Evolutionary conservation across 2,797 vertebrate genomes (phyloP), one percentile per base, ranked within the genome.

Genomic region (Myotis myotis): DNA sequence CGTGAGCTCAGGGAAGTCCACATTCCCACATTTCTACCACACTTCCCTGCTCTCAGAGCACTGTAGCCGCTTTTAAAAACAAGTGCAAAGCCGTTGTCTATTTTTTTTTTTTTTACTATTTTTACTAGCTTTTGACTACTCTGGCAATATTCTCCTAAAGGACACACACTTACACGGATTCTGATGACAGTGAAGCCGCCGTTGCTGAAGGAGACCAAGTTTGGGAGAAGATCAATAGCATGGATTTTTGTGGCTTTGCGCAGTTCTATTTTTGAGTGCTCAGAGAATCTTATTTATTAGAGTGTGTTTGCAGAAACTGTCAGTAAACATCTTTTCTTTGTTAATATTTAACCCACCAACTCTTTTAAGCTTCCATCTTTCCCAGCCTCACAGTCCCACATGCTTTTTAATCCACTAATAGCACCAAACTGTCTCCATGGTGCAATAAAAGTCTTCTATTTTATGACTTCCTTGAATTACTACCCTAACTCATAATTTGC

Each of bases 401-500:
- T 98, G 98, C 97, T 98, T 98, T 98, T 98, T 98, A 98, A 98
- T 98, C 95, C 97, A 97, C 98, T 98, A 97, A 97, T 95, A 97
- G 97, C 97, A 96, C 94, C 96, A 96, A 97, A 97, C 95, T 97
- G 96, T 97, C 98, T 98, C 98, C 97, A 98, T 93, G 97, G 98
- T 94, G 97, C 96, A 97, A 98, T 98, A 98, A 98, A 98, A 98
- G 98, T 97, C 98, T 98, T 97, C 96, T 97, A 96, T 98, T 98
- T 98, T 98, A 98, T 98, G 98, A 97, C 98, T 97, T 97, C 96
- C 96, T 97, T 98, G 98, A 98, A 98, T 98, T 98, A 98, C 98
- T 98, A 98, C 97, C 97, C 97, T 98, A 98, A 98, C 97, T 98
- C 98, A 97, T 98, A 98, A 98, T 98, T 98, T 97, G 95, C 98